Percentiles rank a stretch among this genome's conserved stretches.
These are phyloP conservation scores for Mimas tiliae DNA, from an alignment of 2,888 invertebrate species.

Conservation along the genomic window DNA sequence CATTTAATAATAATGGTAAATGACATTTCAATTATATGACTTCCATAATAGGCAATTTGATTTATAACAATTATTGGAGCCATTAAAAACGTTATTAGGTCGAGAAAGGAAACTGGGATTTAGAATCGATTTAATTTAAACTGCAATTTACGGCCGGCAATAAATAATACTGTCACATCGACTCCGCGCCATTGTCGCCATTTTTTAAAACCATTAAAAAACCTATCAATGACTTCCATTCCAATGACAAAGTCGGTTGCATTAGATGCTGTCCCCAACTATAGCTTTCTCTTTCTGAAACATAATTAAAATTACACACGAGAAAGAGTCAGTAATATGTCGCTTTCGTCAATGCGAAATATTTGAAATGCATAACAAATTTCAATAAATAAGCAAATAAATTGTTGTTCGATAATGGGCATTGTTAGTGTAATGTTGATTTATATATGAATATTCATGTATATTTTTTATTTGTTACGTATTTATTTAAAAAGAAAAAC, in stretches of 20 bases:
- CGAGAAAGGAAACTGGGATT: constrained; percentile 67
- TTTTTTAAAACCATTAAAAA: constrained; percentile 83
- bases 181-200: constrained; percentile 75
- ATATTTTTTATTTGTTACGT: constrained; percentile 59
- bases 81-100: constrained; percentile 66
- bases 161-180: constrained; percentile 74
- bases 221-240: constrained; percentile 77
- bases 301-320: constrained; percentile 40
- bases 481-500: constrained; percentile 54
- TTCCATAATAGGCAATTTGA: constrained; percentile 54
- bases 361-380: constrained; percentile 77
- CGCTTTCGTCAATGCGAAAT: constrained; percentile 57
- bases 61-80: constrained; percentile 72
- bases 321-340: constrained; percentile 58
- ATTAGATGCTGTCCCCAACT: constrained; percentile 54
- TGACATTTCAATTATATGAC: constrained; percentile 20
- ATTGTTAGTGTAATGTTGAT: constrained; percentile 79
- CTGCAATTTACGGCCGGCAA: constrained; percentile 77
- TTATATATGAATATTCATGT: constrained; percentile 85
- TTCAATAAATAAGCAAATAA: constrained; percentile 83
- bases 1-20: constrained; percentile 13
- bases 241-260: constrained; percentile 71
- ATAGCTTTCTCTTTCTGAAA: constrained; percentile 59
- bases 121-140: constrained; percentile 78
- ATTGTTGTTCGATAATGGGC: constrained; percentile 77